Conservation (phyloP, 2,888 invertebrate species). For the Phyto melanocephala region DNA sequence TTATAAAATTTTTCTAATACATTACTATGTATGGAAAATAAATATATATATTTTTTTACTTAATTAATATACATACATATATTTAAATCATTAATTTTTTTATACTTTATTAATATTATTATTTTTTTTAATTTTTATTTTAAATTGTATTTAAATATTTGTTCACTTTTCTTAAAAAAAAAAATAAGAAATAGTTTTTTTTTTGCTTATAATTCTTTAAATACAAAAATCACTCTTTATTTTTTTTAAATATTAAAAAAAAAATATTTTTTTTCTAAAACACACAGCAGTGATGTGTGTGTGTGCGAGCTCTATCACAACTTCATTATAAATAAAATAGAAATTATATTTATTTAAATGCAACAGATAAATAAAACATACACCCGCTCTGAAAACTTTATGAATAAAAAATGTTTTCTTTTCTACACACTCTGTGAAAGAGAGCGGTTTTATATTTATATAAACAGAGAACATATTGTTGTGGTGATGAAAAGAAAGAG, state of each 20-base stretch:
- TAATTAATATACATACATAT: background rate
- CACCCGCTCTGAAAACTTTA: conserved; percentile 2
- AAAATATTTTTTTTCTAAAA: conserved; percentile 6
- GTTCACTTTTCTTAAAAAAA: no score
- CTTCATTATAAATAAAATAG: conserved; percentile 65
- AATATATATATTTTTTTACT: no score
- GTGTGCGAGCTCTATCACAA: conserved; percentile 60
- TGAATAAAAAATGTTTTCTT: background rate
- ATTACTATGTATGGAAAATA: no score
- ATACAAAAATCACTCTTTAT: no score
- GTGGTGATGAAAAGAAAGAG: conserved; percentile 8
- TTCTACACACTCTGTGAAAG: background rate
- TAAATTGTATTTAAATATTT: no score
- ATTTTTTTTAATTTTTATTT: no score
- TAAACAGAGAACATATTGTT: conserved; percentile 4
- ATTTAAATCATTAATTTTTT: background rate
- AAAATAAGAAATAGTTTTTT: no score
- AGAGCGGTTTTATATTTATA: background rate
- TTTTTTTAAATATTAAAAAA: background rate
- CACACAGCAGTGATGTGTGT: conserved; percentile 11
- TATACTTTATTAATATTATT: no score
- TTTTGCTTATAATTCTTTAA: no score
- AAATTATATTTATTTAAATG: conserved; percentile 61
- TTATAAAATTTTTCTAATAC: no score
- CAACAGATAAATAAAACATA: conserved; percentile 55